These are phyloP conservation scores for Lasiurus cinereus DNA, from an alignment of 2,113 vertebrate genomes.

Conservation along the genomic window DNA sequence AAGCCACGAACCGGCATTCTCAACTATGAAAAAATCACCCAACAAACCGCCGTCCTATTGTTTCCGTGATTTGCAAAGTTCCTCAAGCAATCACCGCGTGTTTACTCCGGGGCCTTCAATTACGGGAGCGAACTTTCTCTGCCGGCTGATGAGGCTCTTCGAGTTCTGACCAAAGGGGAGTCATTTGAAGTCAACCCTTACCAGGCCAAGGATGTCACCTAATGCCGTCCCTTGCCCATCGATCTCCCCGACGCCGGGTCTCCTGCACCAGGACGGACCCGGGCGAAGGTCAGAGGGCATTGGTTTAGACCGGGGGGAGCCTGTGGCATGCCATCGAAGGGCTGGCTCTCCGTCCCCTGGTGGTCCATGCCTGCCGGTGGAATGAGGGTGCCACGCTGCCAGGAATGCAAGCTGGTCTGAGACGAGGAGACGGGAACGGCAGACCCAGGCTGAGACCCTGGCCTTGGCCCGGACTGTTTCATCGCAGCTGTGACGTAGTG, in stretches of 20 bases:
- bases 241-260: not conserved
- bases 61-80: slow-evolving; percentile 84
- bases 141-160: slow-evolving; percentile 52
- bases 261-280: slow-evolving; percentile 54
- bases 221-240: not conserved
- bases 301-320: slow-evolving; percentile 55
- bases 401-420: slow-evolving; percentile 17
- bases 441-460: not conserved
- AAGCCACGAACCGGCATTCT: slow-evolving; percentile 86
- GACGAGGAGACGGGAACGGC: slow-evolving; percentile 37
- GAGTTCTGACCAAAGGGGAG: not conserved
- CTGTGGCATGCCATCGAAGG: slow-evolving; percentile 68
- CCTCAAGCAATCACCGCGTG: slow-evolving; percentile 71
- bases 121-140: slow-evolving; percentile 70
- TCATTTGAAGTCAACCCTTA: not conserved
- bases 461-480: not conserved
- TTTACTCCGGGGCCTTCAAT: slow-evolving; percentile 75
- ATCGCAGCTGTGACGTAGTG: not conserved
- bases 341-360: slow-evolving; percentile 42
- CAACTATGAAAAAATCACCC: slow-evolving; percentile 80
- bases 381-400: slow-evolving; percentile 43
- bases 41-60: slow-evolving; percentile 63
- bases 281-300: slow-evolving; percentile 62
- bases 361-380: slow-evolving; percentile 56
- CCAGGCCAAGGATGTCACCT: not conserved